A percentile compares a stretch with the other conserved stretches of the same genome.
phyloP scores from a whole-genome alignment of 1,140 invertebrate genomes.

The Kradibia gibbosae region DNA sequence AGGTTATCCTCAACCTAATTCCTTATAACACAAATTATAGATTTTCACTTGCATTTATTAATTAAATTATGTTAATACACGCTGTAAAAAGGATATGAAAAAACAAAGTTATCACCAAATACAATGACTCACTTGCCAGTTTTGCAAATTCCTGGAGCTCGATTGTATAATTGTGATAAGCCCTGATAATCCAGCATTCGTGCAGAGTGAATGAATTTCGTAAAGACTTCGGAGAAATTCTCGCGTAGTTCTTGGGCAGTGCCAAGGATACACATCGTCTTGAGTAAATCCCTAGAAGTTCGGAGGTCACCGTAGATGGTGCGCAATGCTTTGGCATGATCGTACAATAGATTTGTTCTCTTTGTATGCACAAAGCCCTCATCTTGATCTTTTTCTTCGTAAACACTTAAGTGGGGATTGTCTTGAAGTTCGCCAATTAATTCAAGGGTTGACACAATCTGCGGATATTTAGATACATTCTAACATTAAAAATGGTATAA shows the following conservation, averaged over 20 bases:
- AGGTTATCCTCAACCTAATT: no score
- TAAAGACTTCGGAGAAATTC: constrained; percentile 78
- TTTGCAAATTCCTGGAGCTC: constrained; percentile 75
- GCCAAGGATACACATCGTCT: constrained; percentile 77
- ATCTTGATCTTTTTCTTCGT: not conserved
- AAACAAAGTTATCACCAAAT: no score
- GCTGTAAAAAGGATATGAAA: no score
- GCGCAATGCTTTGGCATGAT: constrained; percentile 77
- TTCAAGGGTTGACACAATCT: constrained; percentile 16
- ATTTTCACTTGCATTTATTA: no score
- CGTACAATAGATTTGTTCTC: constrained; percentile 78
- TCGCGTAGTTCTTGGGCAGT: constrained; percentile 74
- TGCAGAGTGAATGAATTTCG: constrained; percentile 76
- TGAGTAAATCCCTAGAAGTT: constrained; percentile 79
- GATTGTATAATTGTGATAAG: constrained; percentile 72
- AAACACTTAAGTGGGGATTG: not conserved
- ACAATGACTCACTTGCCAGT: constrained; percentile 76
- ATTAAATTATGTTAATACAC: no score
- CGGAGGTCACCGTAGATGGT: constrained; percentile 79
- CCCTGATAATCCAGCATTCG: constrained; percentile 75
- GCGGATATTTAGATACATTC: not conserved
- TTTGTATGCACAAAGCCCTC: constrained; percentile 59
- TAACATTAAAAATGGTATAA: not conserved
- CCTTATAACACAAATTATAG: no score
- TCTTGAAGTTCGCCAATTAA: not conserved